These are phyloP conservation scores for Zaprionus kolodkinae DNA, from an alignment of 1,140 invertebrate species.

Conservation along the genomic window DNA sequence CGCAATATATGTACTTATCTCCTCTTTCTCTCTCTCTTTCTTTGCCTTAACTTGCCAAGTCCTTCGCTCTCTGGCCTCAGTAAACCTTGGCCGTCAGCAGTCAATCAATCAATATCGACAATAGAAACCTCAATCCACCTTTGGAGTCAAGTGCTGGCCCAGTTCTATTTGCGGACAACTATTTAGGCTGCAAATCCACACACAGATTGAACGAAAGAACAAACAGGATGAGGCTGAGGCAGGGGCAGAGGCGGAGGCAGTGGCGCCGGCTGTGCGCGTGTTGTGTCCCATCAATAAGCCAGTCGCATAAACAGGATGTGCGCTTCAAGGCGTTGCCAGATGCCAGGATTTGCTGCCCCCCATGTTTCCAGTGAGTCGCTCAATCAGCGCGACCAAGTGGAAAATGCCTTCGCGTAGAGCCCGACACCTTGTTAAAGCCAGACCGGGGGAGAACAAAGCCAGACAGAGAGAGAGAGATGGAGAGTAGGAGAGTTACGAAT, in stretches of 20 bases:
- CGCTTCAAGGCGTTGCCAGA: slow-evolving; percentile 59
- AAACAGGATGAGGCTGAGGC: slow-evolving; percentile 24
- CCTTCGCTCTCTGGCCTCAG: slow-evolving; percentile 2
- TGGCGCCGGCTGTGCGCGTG: slow-evolving; percentile 10
- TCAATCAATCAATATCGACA: slow-evolving; percentile 70
- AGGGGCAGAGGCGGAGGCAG: neutral
- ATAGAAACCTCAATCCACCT: slow-evolving; percentile 35
- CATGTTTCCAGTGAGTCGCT: slow-evolving; percentile 34
- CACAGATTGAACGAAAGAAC: slow-evolving; percentile 35
- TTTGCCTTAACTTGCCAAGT: neutral
- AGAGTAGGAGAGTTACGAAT: slow-evolving; percentile 24
- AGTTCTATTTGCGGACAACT: slow-evolving; percentile 57
- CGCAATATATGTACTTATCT: neutral
- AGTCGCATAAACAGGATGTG: slow-evolving; percentile 78
- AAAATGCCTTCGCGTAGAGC: slow-evolving; percentile 69
- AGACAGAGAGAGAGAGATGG: slow-evolving; percentile 5
- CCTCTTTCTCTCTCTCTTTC: neutral
- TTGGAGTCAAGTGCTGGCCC: slow-evolving; percentile 61
- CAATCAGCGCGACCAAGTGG: slow-evolving; percentile 78
- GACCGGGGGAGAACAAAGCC: neutral
- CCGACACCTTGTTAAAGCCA: slow-evolving; percentile 75
- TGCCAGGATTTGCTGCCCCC: slow-evolving; percentile 43
- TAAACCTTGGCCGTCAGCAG: slow-evolving; percentile 16
- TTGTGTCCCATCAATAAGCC: slow-evolving; percentile 74
- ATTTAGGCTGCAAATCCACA: slow-evolving; percentile 75